phyloP scores from a whole-genome alignment of 2,113 vertebrate species.

The Cinclus cinclus region DNA sequence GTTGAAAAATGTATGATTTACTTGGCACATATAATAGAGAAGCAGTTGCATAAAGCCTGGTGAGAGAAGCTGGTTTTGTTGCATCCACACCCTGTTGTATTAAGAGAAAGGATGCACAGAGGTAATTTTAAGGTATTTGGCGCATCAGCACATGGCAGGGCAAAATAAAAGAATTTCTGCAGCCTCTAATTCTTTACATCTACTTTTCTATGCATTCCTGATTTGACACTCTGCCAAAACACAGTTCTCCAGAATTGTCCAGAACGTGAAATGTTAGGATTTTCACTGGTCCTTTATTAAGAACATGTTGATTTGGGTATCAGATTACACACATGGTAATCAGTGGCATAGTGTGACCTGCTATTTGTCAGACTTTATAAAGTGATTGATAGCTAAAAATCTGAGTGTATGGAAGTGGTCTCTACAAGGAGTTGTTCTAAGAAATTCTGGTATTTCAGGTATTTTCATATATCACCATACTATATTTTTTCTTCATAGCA shows the following conservation, averaged over 20 bases:
- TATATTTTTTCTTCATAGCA: background rate
- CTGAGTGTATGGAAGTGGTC: background rate
- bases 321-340: background rate
- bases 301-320: background rate
- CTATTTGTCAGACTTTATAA: background rate
- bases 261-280: background rate
- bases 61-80: background rate
- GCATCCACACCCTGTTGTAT: background rate
- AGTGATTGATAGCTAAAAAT: background rate
- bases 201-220: background rate
- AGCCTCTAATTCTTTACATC: background rate
- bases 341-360: background rate
- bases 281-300: background rate
- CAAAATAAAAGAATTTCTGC: background rate
- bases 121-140: background rate
- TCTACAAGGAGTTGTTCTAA: background rate
- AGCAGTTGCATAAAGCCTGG: background rate
- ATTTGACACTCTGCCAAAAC: background rate
- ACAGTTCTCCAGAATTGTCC: background rate
- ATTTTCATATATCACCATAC: background rate
- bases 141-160: background rate
- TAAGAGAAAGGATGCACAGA: background rate
- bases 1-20: background rate
- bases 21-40: background rate
- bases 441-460: background rate